A percentile compares a stretch with the other conserved stretches of the same genome.
phyloP scores from a whole-genome alignment of 2,797 vertebrate species.

The Rallus crepitans region DNA sequence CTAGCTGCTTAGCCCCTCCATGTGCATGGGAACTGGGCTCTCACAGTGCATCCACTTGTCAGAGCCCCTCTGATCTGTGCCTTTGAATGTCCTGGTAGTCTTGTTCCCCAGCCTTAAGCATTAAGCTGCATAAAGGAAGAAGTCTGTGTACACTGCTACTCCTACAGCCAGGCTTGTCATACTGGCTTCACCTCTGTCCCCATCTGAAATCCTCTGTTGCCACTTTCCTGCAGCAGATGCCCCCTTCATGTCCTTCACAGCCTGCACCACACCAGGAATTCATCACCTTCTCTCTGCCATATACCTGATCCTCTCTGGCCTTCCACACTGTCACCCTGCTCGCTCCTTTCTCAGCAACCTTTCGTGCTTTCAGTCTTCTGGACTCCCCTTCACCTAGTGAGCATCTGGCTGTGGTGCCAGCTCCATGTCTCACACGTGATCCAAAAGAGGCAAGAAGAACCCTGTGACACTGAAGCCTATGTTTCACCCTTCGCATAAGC shows the following conservation, averaged over 20 bases:
- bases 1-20: neutral
- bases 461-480: neutral
- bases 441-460: neutral
- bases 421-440: neutral
- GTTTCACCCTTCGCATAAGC: neutral
- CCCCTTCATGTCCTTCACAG: neutral
- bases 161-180: neutral
- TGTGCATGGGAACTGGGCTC: neutral
- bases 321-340: rapidly evolving
- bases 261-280: neutral
- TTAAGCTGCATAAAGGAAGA: neutral
- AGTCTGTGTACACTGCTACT: neutral
- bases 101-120: neutral
- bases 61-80: neutral
- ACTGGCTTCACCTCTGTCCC: neutral
- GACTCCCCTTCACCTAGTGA: neutral
- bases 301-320: rapidly evolving
- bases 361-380: neutral
- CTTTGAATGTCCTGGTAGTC: neutral
- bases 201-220: neutral
- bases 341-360: neutral
- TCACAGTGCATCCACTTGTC: neutral
- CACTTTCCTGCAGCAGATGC: neutral
- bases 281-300: neutral
- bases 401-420: neutral